Evolutionary conservation across 1,140 invertebrate species (phyloP).

Genomic region (Akabosia matsudoensis): DNA sequence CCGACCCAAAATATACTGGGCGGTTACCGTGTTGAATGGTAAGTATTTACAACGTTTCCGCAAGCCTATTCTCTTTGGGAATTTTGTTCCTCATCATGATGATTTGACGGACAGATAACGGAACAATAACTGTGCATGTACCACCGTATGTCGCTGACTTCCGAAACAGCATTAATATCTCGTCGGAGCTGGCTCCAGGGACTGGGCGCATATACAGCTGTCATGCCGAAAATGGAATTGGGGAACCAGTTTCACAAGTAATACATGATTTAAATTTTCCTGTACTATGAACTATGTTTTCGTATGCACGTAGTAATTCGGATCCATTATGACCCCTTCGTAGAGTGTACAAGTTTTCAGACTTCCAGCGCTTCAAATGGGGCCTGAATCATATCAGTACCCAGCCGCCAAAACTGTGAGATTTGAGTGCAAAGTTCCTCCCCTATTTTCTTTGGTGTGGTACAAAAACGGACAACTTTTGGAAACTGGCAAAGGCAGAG

Average conservation of each 20-base stretch:
- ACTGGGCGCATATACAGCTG: background rate
- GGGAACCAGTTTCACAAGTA: slow-evolving; percentile 7
- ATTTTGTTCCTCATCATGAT: no score
- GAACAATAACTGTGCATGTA: background rate
- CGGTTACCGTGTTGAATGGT: slow-evolving; percentile 31
- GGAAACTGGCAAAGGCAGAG: slow-evolving; percentile 40
- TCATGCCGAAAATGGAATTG: background rate
- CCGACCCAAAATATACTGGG: slow-evolving; percentile 31
- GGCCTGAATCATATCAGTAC: slow-evolving; percentile 28
- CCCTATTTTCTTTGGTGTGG: slow-evolving; percentile 38
- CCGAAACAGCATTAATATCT: slow-evolving; percentile 15
- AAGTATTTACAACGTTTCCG: background rate
- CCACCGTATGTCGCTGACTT: background rate
- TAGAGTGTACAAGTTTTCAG: slow-evolving; percentile 36
- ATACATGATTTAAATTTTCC: background rate
- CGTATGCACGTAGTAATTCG: no score
- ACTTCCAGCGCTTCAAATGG: slow-evolving; percentile 26
- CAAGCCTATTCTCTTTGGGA: no score
- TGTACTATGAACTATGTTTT: no score
- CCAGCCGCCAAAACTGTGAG: slow-evolving; percentile 27
- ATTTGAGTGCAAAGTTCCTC: slow-evolving; percentile 37
- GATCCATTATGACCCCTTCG: background rate
- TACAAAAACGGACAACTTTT: slow-evolving; percentile 45
- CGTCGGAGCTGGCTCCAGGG: background rate
- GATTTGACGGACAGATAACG: background rate